Evolutionary conservation across 2,113 vertebrate genomes (phyloP), one percentile per base, ranked within the genome.

Genomic region (Ptychochromis oligacanthus): DNA sequence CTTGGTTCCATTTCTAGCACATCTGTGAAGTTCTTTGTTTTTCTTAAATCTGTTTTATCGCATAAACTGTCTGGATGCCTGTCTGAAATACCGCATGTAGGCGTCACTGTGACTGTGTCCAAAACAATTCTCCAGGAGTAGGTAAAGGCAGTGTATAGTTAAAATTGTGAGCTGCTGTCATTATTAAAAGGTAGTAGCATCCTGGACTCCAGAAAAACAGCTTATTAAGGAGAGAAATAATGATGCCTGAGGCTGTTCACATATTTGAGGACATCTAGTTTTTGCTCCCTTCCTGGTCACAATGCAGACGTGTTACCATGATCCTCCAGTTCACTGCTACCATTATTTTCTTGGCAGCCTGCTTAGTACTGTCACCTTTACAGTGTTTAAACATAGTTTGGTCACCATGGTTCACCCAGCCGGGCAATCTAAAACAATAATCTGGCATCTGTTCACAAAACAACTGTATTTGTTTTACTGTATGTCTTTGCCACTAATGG

Each of bases 221-320:
- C 85, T 79, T 85, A 84, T 81, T 79, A 88, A 58, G 52, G 65
- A 56, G 10, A 49, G 38, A 90, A 86, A 88, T 91, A 89, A 91
- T 79, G 85, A 88, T 83, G 75, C 26, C 81, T 28, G 72, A 70
- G 83, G 28, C 64, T 77, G 61, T 75, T 60, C 80, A 76, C 81
- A 85, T 60, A 17, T 77, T 56, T 36, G 26, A 83, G 57, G 55
- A 31, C 57, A 72, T 52, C 65, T 31, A 31, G 24, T 84, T 85
- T 78, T 78, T 28, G 31, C 18, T 60, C 28, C 28, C 49, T 31
- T 77, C 64, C 7, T 58, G 34, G n/a, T 80, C 61, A 40, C 31
- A 80, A 22, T 38, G 46, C 70, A 38, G 49, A 11, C 74, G 6
- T 75, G 58, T 72, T 64, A 24, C 57, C 57, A 52, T 83, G 67